Evolutionary conservation across 2,797 vertebrate species (phyloP), one percentile per base, ranked within the genome.

Genomic region (Okamejei kenojei): DNA sequence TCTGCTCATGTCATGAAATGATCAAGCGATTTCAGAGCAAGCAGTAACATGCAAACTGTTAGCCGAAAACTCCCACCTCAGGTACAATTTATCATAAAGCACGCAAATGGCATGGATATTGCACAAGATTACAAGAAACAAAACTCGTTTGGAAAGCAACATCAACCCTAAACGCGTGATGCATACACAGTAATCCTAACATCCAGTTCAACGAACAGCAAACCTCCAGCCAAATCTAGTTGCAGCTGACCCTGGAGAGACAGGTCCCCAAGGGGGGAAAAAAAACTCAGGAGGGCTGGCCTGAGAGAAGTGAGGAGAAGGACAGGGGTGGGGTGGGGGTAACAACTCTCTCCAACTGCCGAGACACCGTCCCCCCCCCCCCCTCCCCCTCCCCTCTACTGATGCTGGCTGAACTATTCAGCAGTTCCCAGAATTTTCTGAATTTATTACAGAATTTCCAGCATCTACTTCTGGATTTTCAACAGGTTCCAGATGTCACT

Each of bases 401-500:
- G 45, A 54, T 54, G 45, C 4, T 54, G 45, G 2, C 45, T 54
- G 45, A 54, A 54, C 45, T 54, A 54, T 19, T 71, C 13, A 19
- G 68, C 68, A 15, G 13, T 71, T 13, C 68, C 68, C 68, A 71
- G 13, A 54, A 71, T 17, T 71, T 71, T 19, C 68, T 71, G 68
- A 2, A 11, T 71, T 19, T 71, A 19, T 19, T 21, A 15, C 19
- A 71, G 13, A 71, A 54, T 19, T 15, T 19, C 68, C 11, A 71
- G 68, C 68, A 19, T 71, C 68, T 54, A 54, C 45, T 54, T 54
- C 45, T 54, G 32, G 77, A 79, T n/a, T n/a, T n/a, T n/a, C 29
- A 90, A 38, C 68, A 74, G 4, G 35, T 91, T 71, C 68, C 68
- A 91, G 90, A 91, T 91, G 90, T 91, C 45, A 35, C 32, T 35